phyloP scores from a whole-genome alignment of 2,113 vertebrate species.

The Columbina picui region DNA sequence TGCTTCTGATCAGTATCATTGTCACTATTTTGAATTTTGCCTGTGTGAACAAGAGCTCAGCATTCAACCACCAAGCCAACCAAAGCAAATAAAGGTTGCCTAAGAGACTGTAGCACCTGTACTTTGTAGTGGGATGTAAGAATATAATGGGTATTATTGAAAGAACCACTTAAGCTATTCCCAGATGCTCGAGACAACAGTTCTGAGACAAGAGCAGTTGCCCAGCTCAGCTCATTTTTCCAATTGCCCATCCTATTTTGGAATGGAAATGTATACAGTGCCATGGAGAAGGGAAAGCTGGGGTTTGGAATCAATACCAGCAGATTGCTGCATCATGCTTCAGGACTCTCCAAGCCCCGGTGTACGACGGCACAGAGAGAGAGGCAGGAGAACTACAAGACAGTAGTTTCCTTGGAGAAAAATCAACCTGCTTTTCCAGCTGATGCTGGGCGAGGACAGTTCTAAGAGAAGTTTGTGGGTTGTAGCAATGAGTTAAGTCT shows the following conservation, averaged over 20 bases:
- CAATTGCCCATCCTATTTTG: neutral
- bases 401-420: neutral
- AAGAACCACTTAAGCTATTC: neutral
- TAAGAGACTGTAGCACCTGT: neutral
- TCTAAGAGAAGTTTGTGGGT: neutral
- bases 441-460: neutral
- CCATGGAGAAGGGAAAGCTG: neutral
- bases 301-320: neutral
- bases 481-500: accelerated
- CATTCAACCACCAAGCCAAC: neutral
- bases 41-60: neutral
- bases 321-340: neutral
- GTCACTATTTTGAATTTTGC: neutral
- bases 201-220: neutral
- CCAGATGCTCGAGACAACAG: neutral
- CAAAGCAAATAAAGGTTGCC: neutral
- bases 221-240: neutral
- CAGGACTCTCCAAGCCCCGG: neutral
- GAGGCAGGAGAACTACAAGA: neutral
- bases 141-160: neutral
- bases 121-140: neutral
- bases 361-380: neutral
- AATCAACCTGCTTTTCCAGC: neutral
- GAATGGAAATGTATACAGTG: neutral
- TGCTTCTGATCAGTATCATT: neutral